Evolutionary conservation across 2,797 vertebrate genomes (phyloP).

Genomic region (Lepilemur septentrionalis): DNA sequence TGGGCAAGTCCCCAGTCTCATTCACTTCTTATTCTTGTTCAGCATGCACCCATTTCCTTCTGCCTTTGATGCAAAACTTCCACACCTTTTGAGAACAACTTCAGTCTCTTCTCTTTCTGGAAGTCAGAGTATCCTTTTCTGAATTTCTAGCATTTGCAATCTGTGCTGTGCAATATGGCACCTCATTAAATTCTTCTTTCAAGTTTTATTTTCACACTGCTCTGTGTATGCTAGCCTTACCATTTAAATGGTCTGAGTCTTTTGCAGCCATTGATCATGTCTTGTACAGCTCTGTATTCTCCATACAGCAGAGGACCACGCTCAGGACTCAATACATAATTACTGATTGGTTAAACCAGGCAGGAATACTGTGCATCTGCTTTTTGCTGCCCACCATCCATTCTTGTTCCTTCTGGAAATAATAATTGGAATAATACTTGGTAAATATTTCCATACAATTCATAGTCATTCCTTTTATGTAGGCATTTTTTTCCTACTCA

Average conservation of each 20-base stretch:
- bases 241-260: not conserved
- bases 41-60: not conserved
- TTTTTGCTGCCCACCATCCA: not conserved
- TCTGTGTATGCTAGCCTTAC: not conserved
- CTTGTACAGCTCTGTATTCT: not conserved
- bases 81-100: not conserved
- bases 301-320: not conserved
- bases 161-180: not conserved
- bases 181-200: not conserved
- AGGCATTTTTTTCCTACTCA: not conserved
- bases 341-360: not conserved
- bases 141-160: not conserved
- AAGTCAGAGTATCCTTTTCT: not conserved
- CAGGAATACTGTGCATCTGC: not conserved
- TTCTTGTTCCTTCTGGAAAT: not conserved
- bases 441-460: not conserved
- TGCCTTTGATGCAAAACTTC: not conserved
- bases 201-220: not conserved
- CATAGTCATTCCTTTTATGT: not conserved
- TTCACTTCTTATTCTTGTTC: not conserved
- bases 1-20: not conserved
- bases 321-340: rapidly evolving
- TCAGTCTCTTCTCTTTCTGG: not conserved
- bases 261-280: rapidly evolving
- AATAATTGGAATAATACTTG: not conserved